A percentile compares a stretch with the other conserved stretches of the same genome.
Evolutionary conservation across 2,888 invertebrate species (phyloP).

Genomic region (Pandemis heparana): DNA sequence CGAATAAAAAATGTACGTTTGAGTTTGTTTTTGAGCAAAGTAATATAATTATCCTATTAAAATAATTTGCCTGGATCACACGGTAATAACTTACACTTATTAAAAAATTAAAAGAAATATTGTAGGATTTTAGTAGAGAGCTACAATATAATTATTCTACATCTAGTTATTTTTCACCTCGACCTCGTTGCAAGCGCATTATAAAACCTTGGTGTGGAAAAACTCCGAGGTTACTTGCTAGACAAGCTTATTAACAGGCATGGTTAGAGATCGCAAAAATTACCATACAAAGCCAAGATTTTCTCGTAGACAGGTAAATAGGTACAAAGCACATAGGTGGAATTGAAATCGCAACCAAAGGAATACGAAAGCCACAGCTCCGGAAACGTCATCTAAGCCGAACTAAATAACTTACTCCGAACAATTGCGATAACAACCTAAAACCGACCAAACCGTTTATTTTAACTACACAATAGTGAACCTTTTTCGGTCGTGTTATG

Average conservation of each 20-base stretch:
- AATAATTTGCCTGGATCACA: no score
- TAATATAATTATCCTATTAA: no score
- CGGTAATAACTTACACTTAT: no score
- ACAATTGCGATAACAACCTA: slow-evolving; percentile 51
- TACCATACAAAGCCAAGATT: background rate
- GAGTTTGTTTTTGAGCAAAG: no score
- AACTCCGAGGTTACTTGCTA: no score
- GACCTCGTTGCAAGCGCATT: no score
- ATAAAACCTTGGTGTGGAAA: no score
- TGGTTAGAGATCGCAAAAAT: background rate
- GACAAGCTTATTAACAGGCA: background rate
- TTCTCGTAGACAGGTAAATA: background rate
- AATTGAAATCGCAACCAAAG: slow-evolving; percentile 59
- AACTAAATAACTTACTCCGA: slow-evolving; percentile 79
- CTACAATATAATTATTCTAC: no score
- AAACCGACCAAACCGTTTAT: slow-evolving; percentile 48
- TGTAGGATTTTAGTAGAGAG: no score
- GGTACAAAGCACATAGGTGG: slow-evolving; percentile 47
- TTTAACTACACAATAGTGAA: slow-evolving; percentile 45
- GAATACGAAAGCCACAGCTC: slow-evolving; percentile 64
- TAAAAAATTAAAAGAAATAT: no score
- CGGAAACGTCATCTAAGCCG: slow-evolving; percentile 76
- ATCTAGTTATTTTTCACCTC: no score
- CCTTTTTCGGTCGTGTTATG: slow-evolving; percentile 48
- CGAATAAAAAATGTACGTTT: no score